These are phyloP conservation scores for Dysdera silvatica DNA, from an alignment of 1,140 invertebrate species.

Conservation along the genomic window DNA sequence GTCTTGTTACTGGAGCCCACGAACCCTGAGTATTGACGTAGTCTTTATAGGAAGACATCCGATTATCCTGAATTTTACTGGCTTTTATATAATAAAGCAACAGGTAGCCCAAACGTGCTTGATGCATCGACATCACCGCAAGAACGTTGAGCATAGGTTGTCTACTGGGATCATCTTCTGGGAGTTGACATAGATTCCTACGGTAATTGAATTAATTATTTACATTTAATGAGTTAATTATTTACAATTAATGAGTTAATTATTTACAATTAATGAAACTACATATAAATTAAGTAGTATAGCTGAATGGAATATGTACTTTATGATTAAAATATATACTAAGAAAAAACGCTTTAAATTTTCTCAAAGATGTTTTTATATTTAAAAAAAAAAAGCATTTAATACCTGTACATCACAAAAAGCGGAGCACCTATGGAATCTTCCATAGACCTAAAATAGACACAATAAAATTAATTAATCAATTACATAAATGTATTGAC, in stretches of 20 bases:
- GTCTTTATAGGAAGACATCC: constrained; percentile 34
- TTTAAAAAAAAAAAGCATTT: too few relatives aligned
- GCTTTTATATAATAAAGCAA: constrained; percentile 79
- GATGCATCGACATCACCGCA: constrained; percentile 57
- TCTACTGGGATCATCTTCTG: constrained; percentile 64
- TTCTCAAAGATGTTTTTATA: constrained; percentile 23
- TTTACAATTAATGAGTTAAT: background rate
- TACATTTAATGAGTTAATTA: background rate
- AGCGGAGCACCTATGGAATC: constrained; percentile 71
- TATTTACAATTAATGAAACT: background rate
- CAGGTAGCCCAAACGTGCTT: constrained; percentile 70
- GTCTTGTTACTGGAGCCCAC: constrained; percentile 24
- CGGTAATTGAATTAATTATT: background rate
- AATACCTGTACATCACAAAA: constrained; percentile 65
- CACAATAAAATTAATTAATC: background rate
- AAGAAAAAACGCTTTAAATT: constrained; percentile 12
- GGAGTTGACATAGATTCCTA: constrained; percentile 59
- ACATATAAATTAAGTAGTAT: constrained; percentile 1
- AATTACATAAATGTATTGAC: background rate
- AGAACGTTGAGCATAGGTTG: constrained; percentile 63
- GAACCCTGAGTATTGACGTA: constrained; percentile 30
- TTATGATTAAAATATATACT: constrained; percentile 13
- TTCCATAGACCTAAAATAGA: constrained; percentile 44
- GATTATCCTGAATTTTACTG: constrained; percentile 42
- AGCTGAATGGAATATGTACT: background rate